phyloP scores from a whole-genome alignment of 2,113 vertebrate genomes.

The Micronisus gabar region DNA sequence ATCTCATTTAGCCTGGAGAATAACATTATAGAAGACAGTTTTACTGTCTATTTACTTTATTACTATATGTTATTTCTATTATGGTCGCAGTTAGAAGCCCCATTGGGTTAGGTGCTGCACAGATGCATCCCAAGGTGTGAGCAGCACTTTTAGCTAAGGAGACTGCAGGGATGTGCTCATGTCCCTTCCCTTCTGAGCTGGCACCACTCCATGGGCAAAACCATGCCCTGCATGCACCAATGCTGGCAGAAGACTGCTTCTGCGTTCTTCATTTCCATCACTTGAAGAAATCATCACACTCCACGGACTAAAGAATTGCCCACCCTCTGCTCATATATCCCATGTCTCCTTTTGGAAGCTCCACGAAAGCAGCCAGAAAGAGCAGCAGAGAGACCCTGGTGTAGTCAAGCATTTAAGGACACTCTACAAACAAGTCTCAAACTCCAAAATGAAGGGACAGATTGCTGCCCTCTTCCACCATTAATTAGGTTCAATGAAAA shows the following conservation, averaged over 20 bases:
- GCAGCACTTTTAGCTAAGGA: not conserved
- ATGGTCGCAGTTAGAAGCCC: not conserved
- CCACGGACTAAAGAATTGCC: not conserved
- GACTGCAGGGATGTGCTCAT: not conserved
- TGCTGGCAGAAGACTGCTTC: not conserved
- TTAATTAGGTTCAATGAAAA: not conserved
- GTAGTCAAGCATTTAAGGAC: not conserved
- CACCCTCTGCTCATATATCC: not conserved
- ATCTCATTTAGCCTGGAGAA: conserved; percentile 43
- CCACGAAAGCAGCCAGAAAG: not conserved
- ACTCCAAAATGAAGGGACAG: not conserved
- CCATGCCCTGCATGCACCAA: not conserved
- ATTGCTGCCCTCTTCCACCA: not conserved
- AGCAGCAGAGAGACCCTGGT: not conserved
- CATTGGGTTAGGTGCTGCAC: conserved; percentile 1
- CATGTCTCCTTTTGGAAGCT: not conserved
- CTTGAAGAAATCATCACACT: not conserved
- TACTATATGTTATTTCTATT: conserved; percentile 27
- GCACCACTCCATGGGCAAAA: not conserved
- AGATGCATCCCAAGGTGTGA: not conserved
- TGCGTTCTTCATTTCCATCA: not conserved
- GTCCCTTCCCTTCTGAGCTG: not conserved
- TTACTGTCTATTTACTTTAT: conserved; percentile 53
- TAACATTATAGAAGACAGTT: conserved; percentile 43
- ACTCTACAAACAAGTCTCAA: fast-evolving